phyloP scores from a whole-genome alignment of 2,797 vertebrate species.

The Hippopotamyrus pictus region DNA sequence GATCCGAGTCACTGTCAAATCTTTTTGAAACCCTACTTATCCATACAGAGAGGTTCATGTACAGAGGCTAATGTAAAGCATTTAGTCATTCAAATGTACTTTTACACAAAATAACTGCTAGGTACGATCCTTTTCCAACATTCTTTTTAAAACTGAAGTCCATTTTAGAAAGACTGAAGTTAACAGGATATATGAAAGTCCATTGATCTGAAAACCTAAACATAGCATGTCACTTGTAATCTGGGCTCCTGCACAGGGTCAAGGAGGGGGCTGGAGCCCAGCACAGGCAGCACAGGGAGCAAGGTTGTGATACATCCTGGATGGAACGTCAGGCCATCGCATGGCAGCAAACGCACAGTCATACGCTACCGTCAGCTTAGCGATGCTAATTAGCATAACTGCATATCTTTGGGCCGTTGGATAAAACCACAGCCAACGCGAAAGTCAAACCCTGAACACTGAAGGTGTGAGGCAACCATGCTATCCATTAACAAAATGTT shows the following conservation, averaged over 20 bases:
- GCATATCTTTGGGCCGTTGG: not conserved
- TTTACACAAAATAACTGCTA: not conserved
- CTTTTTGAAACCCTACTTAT: not conserved
- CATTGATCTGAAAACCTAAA: not conserved
- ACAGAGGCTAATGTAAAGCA: not conserved
- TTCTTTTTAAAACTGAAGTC: not conserved
- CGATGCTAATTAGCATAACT: not conserved
- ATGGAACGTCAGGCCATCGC: constrained; percentile 2
- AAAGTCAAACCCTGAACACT: not conserved
- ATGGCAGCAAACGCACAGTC: not conserved
- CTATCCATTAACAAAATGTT: not conserved
- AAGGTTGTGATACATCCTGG: constrained; percentile 22
- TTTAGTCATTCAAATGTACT: not conserved
- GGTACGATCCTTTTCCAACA: not conserved
- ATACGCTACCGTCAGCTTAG: not conserved
- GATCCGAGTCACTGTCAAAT: not conserved
- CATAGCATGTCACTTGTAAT: not conserved
- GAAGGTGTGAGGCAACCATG: not conserved
- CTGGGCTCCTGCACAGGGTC: not conserved
- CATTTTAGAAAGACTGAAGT: not conserved
- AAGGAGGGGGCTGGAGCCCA: not conserved
- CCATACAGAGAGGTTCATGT: not conserved
- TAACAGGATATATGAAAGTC: not conserved
- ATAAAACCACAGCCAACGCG: not conserved
- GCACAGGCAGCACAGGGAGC: not conserved